Evolutionary conservation across 2,888 invertebrate species (phyloP).

Genomic region (Omphaloscelis lunosa): DNA sequence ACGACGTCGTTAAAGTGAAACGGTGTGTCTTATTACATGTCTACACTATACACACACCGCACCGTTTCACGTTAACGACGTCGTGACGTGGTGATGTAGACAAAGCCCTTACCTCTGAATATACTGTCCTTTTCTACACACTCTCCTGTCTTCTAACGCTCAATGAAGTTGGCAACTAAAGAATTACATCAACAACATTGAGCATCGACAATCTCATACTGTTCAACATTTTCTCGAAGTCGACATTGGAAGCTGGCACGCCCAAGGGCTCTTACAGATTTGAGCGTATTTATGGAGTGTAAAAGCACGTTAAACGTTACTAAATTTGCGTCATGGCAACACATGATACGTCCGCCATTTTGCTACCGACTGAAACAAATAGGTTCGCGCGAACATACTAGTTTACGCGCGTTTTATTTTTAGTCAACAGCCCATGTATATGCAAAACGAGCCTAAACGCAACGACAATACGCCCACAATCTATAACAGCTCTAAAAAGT

Average conservation of each 20-base stretch:
- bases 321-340: neutral
- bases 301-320: neutral
- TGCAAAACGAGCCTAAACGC: neutral
- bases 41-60: too few species aligned
- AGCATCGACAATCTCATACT: constrained; percentile 25
- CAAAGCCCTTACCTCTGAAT: constrained; percentile 11
- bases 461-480: neutral
- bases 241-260: constrained; percentile 26
- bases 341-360: neutral
- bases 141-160: constrained; percentile 6
- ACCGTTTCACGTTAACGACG: too few species aligned
- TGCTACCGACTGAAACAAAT: neutral
- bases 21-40: too few species aligned
- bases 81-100: too few species aligned
- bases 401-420: constrained; percentile 11
- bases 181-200: constrained; percentile 23
- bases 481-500: neutral
- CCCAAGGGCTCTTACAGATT: constrained; percentile 11
- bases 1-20: too few species aligned
- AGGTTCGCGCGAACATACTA: constrained; percentile 7
- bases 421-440: neutral
- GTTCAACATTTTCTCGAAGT: constrained; percentile 17
- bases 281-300: neutral
- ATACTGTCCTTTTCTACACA: constrained; percentile 28
- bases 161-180: constrained; percentile 31